Percentiles rank a stretch among this genome's conserved stretches.
phyloP scores from a whole-genome alignment of 2,888 invertebrate species.

The Polymixis lichenea region DNA sequence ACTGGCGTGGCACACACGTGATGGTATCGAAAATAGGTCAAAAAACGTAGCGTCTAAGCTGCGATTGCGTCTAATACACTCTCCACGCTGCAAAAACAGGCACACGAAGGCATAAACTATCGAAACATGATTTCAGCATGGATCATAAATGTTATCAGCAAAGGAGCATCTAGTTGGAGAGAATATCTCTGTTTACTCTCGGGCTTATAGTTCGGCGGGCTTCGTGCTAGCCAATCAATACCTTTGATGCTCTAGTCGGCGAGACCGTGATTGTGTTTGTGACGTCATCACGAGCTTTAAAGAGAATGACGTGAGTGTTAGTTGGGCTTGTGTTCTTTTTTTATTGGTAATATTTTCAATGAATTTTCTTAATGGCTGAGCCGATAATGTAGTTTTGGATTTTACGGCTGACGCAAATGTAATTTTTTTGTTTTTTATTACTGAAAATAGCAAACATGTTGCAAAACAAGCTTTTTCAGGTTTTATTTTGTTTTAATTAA shows the following conservation, averaged over 20 bases:
- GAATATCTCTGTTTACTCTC: constrained; percentile 51
- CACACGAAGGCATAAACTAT: not conserved
- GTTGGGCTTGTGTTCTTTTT: not conserved
- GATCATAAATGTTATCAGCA: constrained; percentile 38
- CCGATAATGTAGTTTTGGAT: too few species aligned
- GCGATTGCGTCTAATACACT: not conserved
- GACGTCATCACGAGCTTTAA: constrained; percentile 1
- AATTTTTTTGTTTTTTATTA: constrained; percentile 4
- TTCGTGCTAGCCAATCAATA: constrained; percentile 56
- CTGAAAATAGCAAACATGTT: not conserved
- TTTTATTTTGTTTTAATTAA: not conserved
- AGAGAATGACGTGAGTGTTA: not conserved
- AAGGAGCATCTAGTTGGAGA: constrained; percentile 28
- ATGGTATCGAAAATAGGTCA: too few species aligned
- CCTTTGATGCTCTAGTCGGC: constrained; percentile 46
- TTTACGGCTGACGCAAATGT: too few species aligned
- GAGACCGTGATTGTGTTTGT: constrained; percentile 38
- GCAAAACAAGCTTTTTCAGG: too few species aligned
- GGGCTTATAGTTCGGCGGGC: constrained; percentile 57
- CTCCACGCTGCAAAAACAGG: not conserved
- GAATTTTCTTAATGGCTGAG: not conserved
- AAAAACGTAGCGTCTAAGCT: not conserved
- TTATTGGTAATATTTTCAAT: not conserved
- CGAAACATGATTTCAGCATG: constrained; percentile 23
- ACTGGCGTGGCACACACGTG: too few species aligned